Percentiles rank a stretch among this genome's conserved stretches.
These are phyloP conservation scores for Belgica antarctica DNA, from an alignment of 2,888 invertebrate species.

Conservation along the genomic window DNA sequence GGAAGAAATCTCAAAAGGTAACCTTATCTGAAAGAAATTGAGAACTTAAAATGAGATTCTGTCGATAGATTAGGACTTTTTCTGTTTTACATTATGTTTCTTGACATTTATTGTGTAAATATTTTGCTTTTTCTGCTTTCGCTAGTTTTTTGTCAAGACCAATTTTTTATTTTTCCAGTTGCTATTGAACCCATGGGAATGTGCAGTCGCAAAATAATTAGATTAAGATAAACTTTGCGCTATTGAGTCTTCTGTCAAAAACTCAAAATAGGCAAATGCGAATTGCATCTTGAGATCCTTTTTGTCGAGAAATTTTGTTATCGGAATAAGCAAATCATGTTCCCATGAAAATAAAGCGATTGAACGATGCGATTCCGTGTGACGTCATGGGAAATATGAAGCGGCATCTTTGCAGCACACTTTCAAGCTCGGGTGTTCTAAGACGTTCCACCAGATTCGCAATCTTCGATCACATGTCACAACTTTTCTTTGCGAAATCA, in stretches of 20 bases:
- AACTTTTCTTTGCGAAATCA: too few species aligned
- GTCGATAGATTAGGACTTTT: constrained; percentile 31
- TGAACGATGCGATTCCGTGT: neutral
- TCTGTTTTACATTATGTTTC: constrained; percentile 14
- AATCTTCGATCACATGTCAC: neutral
- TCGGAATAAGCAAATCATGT: neutral
- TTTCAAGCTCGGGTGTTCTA: neutral
- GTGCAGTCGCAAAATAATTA: constrained; percentile 1
- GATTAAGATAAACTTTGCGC: constrained; percentile 12
- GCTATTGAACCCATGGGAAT: neutral
- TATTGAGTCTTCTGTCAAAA: neutral
- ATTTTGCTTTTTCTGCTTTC: constrained; percentile 16
- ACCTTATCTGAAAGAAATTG: constrained; percentile 1
- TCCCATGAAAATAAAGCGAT: constrained; percentile 5
- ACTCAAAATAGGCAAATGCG: neutral
- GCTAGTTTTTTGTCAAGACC: neutral
- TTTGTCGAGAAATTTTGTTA: neutral
- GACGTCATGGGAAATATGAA: neutral
- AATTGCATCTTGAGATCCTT: neutral
- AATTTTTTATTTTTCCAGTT: neutral
- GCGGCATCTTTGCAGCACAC: neutral
- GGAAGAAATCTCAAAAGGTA: constrained; percentile 31
- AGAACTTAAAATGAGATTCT: constrained; percentile 25
- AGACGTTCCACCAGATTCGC: too few species aligned
- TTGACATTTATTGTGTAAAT: constrained; percentile 42